A percentile compares a stretch with the other conserved stretches of the same genome.
Evolutionary conservation across 1,140 invertebrate species (phyloP).

Genomic region (Reticulitermes speratus): DNA sequence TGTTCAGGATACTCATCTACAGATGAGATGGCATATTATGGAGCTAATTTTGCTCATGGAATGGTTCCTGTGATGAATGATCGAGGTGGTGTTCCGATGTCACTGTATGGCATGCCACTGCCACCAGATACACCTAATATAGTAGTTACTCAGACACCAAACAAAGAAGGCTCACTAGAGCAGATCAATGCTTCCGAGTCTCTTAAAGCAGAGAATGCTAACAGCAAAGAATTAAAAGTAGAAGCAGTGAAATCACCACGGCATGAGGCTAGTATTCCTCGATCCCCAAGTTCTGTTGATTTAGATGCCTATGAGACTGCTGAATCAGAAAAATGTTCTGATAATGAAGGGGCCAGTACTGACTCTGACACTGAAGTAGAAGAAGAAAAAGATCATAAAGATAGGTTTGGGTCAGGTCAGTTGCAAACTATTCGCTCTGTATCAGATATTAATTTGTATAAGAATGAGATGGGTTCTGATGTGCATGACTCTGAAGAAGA

Average conservation of each 20-base stretch:
- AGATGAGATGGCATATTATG: constrained; percentile 49
- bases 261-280: neutral
- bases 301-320: constrained; percentile 14
- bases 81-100: neutral
- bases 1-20: constrained; percentile 47
- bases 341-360: constrained; percentile 44
- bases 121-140: neutral
- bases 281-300: constrained; percentile 19
- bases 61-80: constrained; percentile 23
- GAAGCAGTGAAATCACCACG: neutral
- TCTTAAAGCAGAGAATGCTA: neutral
- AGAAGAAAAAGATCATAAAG: constrained; percentile 39
- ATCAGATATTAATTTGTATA: constrained; percentile 51
- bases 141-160: neutral
- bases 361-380: constrained; percentile 46
- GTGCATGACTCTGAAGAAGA: constrained; percentile 28
- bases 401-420: neutral
- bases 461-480: constrained; percentile 26
- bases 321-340: constrained; percentile 23
- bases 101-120: neutral
- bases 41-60: constrained; percentile 33
- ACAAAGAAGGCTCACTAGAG: neutral
- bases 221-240: neutral
- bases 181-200: neutral
- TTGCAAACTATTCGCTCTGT: constrained; percentile 53